Evolutionary conservation across 2,113 vertebrate species (phyloP).

Genomic region (Phyllostomus hastatus): DNA sequence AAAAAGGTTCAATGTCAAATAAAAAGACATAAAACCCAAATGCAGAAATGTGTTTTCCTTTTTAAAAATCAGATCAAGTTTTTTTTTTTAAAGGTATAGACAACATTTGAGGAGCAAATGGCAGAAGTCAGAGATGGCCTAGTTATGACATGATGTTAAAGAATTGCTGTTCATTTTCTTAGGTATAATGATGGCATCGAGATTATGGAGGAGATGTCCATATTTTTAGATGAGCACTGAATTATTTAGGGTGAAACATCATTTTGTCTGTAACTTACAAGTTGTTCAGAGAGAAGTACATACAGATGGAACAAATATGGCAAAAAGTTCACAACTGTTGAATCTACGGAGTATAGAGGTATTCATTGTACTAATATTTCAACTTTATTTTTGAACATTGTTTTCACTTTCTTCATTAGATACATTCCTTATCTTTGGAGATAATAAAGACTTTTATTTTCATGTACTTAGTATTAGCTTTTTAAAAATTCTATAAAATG

Average conservation of each 20-base stretch:
- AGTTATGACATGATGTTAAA: background rate
- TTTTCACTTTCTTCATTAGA: background rate
- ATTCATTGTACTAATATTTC: background rate
- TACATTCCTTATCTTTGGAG: background rate
- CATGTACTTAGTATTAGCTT: background rate
- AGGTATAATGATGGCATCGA: background rate
- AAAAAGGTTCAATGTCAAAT: background rate
- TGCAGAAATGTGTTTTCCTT: background rate
- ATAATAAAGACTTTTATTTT: background rate
- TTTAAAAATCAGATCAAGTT: background rate
- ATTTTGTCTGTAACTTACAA: background rate
- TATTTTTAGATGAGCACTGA: background rate
- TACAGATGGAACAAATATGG: background rate
- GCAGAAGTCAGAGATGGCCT: background rate
- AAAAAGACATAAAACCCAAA: background rate
- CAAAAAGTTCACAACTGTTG: background rate
- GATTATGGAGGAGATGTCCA: background rate
- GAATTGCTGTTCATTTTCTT: background rate
- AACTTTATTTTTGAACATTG: background rate
- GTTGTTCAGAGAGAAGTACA: slow-evolving; percentile 1
- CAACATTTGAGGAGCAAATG: background rate
- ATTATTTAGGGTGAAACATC: background rate
- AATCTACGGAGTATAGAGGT: background rate
- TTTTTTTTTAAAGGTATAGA: background rate
- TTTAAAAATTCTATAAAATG: slow-evolving; percentile 8